These are phyloP conservation scores for Phrynocephalus guinanensis DNA, from an alignment of 2,797 vertebrate genomes.

Conservation along the genomic window DNA sequence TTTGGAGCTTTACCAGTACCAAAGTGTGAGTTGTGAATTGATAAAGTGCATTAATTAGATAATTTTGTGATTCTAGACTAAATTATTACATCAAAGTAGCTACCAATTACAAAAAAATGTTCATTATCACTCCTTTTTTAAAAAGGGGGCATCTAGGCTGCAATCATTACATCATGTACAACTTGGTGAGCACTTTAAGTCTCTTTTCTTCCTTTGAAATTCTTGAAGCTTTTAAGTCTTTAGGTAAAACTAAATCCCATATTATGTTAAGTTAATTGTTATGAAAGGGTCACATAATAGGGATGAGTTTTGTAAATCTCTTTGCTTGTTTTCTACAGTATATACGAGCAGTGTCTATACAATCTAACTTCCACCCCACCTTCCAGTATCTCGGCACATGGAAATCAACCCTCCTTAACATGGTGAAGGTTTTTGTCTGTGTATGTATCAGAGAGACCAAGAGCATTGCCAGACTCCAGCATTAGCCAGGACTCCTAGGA, in stretches of 20 bases:
- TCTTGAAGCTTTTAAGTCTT: too few relatives aligned
- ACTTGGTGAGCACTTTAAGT: neutral
- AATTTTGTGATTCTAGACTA: neutral
- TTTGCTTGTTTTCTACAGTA: too few relatives aligned
- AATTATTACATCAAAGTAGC: neutral
- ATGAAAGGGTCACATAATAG: too few relatives aligned
- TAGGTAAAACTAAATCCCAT: too few relatives aligned
- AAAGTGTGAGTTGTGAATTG: neutral
- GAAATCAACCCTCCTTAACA: neutral
- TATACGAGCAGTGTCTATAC: neutral
- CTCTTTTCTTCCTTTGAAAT: neutral
- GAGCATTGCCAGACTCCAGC: too few relatives aligned
- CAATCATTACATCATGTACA: neutral
- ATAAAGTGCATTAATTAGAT: neutral
- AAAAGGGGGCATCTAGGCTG: neutral
- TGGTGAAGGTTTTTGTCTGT: too few relatives aligned
- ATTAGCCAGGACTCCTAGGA: too few relatives aligned
- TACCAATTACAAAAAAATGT: neutral
- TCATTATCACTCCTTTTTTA: too few relatives aligned
- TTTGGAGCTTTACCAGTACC: neutral
- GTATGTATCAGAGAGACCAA: too few relatives aligned
- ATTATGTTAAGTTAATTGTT: too few relatives aligned
- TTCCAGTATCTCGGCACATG: neutral
- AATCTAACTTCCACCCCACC: neutral
- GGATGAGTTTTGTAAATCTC: too few relatives aligned